Percentiles rank a stretch among this genome's conserved stretches.
Evolutionary conservation across 2,113 vertebrate species (phyloP).

Genomic region (Nycticryphes semicollaris): DNA sequence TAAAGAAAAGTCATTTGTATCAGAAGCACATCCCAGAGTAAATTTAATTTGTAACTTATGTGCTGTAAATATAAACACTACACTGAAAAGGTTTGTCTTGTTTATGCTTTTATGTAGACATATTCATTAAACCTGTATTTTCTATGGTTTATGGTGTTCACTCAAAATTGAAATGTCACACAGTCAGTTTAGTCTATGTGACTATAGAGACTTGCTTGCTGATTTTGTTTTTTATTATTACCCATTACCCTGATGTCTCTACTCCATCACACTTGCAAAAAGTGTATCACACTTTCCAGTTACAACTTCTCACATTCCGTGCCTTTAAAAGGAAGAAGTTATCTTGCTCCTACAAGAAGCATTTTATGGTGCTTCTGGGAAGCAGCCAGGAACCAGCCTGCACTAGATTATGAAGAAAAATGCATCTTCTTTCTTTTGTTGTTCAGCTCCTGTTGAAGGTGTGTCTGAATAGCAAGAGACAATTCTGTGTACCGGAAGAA

Average conservation of each 20-base stretch:
- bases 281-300: neutral
- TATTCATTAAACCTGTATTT: slow-evolving; percentile 51
- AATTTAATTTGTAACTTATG: slow-evolving; percentile 55
- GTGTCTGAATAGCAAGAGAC: neutral
- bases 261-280: neutral
- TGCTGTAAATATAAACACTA: slow-evolving; percentile 46
- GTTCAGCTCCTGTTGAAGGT: neutral
- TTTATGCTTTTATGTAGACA: slow-evolving; percentile 36
- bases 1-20: neutral
- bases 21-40: neutral
- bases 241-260: slow-evolving; percentile 18
- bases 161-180: slow-evolving; percentile 18
- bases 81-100: slow-evolving; percentile 28
- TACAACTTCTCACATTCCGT: neutral
- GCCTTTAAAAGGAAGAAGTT: neutral
- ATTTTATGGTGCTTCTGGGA: neutral
- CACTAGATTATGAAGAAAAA: neutral
- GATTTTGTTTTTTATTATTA: slow-evolving; percentile 56
- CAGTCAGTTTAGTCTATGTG: slow-evolving; percentile 27
- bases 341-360: neutral
- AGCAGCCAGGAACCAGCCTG: neutral
- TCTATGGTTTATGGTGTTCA: neutral
- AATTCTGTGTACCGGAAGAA: neutral
- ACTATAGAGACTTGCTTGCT: slow-evolving; percentile 31
- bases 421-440: neutral